Evolutionary conservation across 2,888 invertebrate genomes (phyloP).

Genomic region (Labia minor): DNA sequence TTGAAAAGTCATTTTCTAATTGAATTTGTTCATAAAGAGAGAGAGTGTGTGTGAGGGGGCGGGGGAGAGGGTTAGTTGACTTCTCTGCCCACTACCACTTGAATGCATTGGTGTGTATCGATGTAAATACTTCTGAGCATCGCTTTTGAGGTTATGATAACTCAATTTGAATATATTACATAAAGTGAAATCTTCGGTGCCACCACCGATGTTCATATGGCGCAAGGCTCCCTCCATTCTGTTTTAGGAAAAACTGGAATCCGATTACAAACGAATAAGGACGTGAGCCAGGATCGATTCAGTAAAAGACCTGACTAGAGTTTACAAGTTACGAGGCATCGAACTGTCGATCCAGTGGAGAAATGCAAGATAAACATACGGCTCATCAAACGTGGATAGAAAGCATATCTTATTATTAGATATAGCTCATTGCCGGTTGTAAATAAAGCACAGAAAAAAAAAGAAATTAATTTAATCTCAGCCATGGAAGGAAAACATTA

Average conservation of each 20-base stretch:
- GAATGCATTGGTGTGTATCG: no score
- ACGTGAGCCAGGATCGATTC: not conserved
- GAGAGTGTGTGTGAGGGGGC: no score
- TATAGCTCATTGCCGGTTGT: no score
- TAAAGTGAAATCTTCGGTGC: not conserved
- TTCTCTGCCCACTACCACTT: no score
- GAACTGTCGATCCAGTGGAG: not conserved
- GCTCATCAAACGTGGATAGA: no score
- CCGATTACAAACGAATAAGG: not conserved
- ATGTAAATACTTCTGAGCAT: not conserved
- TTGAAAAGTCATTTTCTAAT: no score
- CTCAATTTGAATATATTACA: slow-evolving; percentile 8
- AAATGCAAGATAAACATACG: not conserved
- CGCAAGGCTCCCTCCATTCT: not conserved
- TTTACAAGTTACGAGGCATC: not conserved
- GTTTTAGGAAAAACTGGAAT: slow-evolving; percentile 13
- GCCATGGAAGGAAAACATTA: no score
- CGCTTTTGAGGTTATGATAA: slow-evolving; percentile 1
- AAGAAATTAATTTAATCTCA: no score
- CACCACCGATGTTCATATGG: not conserved
- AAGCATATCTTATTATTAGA: no score
- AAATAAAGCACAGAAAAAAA: no score
- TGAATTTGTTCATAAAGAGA: no score
- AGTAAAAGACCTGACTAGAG: not conserved
- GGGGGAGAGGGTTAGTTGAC: no score